Evolutionary conservation across 2,113 vertebrate species (phyloP).

Genomic region (Thunnus thynnus): DNA sequence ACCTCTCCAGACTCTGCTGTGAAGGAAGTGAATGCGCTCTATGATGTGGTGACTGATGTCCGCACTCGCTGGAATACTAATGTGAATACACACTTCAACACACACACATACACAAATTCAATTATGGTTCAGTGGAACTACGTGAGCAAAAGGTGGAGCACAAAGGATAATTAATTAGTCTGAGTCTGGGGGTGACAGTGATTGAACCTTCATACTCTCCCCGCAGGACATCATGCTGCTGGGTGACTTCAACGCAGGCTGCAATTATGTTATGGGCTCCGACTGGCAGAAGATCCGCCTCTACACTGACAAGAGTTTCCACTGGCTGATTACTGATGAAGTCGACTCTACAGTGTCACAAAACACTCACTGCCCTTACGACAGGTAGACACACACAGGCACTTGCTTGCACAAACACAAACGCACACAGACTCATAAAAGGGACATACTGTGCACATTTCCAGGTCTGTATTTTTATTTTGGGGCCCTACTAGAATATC

Average conservation of each 20-base stretch:
- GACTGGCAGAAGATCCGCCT: slow-evolving; percentile 89
- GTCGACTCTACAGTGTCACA: slow-evolving; percentile 89
- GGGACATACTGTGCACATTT: no score
- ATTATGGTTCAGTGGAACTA: not conserved
- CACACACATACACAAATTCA: not conserved
- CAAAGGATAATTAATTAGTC: not conserved
- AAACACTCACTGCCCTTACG: slow-evolving; percentile 89
- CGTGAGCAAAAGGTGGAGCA: not conserved
- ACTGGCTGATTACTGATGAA: slow-evolving; percentile 89
- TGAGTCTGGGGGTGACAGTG: not conserved
- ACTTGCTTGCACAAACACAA: no score
- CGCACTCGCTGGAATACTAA: slow-evolving; percentile 86
- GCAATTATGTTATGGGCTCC: slow-evolving; percentile 82
- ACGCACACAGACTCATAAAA: not conserved
- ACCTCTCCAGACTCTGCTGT: slow-evolving; percentile 86
- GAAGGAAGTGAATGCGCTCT: slow-evolving; percentile 87
- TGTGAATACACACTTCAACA: slow-evolving; percentile 73
- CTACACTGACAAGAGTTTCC: slow-evolving; percentile 87
- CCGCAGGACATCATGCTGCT: slow-evolving; percentile 91
- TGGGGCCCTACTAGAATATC: no score
- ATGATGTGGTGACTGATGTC: slow-evolving; percentile 87
- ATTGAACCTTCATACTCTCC: not conserved
- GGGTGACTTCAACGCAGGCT: slow-evolving; percentile 94
- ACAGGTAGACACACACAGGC: slow-evolving; percentile 81
- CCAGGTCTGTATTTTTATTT: no score